These are phyloP conservation scores for Gymnosoma rotundatum DNA, from an alignment of 2,888 invertebrate species.

Conservation along the genomic window DNA sequence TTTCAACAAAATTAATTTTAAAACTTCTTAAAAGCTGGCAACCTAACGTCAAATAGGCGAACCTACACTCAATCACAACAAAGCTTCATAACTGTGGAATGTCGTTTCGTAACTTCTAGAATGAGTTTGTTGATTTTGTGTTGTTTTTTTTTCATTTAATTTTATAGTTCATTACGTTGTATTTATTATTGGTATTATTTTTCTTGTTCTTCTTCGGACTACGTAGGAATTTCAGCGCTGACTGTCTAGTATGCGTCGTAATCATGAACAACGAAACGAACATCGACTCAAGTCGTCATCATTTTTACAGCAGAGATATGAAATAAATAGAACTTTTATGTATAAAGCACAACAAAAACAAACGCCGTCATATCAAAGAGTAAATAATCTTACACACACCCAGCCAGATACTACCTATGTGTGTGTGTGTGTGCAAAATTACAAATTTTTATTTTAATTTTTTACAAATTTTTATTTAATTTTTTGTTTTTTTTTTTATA, in stretches of 20 bases:
- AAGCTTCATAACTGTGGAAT: slow-evolving; percentile 75
- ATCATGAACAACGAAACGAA: slow-evolving; percentile 15
- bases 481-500: neutral
- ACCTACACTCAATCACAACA: neutral
- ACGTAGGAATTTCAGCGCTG: slow-evolving; percentile 28
- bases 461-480: no score
- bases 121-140: slow-evolving; percentile 71
- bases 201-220: slow-evolving; percentile 40
- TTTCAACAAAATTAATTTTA: no score
- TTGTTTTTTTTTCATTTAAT: slow-evolving; percentile 13
- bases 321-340: slow-evolving; percentile 17
- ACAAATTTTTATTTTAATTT: no score
- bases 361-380: slow-evolving; percentile 47
- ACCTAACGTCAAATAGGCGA: no score
- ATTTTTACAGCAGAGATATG: slow-evolving; percentile 41
- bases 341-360: slow-evolving; percentile 33
- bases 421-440: no score
- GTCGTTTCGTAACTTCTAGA: slow-evolving; percentile 80
- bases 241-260: slow-evolving; percentile 49
- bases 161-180: slow-evolving; percentile 18
- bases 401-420: neutral
- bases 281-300: slow-evolving; percentile 37
- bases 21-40: no score
- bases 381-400: slow-evolving; percentile 1
- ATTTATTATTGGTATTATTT: slow-evolving; percentile 1